Evolutionary conservation across 2,797 vertebrate species (phyloP).

Genomic region (Alauda arvensis): DNA sequence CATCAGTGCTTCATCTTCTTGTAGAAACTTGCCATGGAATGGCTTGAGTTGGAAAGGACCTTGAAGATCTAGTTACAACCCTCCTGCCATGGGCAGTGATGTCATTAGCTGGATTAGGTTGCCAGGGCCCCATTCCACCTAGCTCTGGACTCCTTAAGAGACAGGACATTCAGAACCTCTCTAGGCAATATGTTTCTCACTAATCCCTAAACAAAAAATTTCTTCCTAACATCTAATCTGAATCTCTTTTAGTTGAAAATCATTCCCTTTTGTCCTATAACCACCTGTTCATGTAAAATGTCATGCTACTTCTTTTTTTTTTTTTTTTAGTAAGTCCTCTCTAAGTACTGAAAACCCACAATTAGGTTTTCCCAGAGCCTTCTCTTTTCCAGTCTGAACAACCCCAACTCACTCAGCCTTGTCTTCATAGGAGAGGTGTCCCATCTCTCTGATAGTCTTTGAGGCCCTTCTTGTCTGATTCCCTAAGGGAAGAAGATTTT

Average conservation of each 20-base stretch:
- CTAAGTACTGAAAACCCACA: background rate
- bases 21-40: background rate
- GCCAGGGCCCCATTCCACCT: background rate
- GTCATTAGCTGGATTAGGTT: background rate
- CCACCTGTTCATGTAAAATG: background rate
- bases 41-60: background rate
- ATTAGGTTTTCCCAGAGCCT: background rate
- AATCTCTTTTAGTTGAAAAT: background rate
- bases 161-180: background rate
- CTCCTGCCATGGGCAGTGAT: background rate
- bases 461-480: background rate
- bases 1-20: background rate
- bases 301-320: background rate
- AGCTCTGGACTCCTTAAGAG: background rate
- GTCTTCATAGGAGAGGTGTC: background rate
- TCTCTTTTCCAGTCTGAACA: background rate
- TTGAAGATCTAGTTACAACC: background rate
- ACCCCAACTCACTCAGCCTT: background rate
- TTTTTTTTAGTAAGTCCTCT: background rate
- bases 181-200: background rate
- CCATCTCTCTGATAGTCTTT: background rate
- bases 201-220: background rate
- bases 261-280: background rate
- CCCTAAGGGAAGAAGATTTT: background rate
- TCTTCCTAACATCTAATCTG: background rate